Percentiles rank a stretch among this genome's conserved stretches.
phyloP scores from a whole-genome alignment of 2,797 vertebrate species.

The Pseudochromis fuscus region DNA sequence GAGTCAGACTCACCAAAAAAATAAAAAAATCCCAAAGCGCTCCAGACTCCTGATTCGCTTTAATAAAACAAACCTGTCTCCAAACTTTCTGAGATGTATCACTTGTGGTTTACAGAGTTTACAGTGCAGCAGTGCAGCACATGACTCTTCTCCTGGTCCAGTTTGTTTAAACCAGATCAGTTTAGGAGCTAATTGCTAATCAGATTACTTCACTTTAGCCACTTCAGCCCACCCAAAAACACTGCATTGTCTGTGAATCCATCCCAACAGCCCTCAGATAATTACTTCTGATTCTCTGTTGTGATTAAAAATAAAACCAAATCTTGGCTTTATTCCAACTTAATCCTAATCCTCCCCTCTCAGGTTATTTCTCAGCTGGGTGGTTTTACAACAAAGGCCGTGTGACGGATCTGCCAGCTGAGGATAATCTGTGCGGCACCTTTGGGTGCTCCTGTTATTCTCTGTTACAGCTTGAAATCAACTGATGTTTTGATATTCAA shows the following conservation, averaged over 20 bases:
- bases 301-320: constrained; percentile 52
- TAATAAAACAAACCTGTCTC: background rate
- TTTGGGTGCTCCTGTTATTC: constrained; percentile 52
- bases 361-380: constrained; percentile 38
- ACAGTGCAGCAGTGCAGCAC: background rate
- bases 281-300: constrained; percentile 49
- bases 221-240: constrained; percentile 54
- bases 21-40: background rate
- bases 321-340: constrained; percentile 46
- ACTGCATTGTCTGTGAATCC: constrained; percentile 1
- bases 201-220: constrained; percentile 62
- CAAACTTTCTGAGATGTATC: background rate
- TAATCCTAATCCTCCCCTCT: constrained; percentile 59
- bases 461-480: constrained; percentile 29
- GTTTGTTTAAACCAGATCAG: constrained; percentile 50
- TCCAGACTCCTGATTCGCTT: background rate
- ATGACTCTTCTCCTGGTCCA: constrained; percentile 20
- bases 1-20: background rate
- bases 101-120: background rate
- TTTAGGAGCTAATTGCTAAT: constrained; percentile 58
- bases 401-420: constrained; percentile 50
- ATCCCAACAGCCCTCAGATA: constrained; percentile 33
- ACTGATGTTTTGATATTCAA: constrained; percentile 33
- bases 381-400: constrained; percentile 61
- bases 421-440: constrained; percentile 63